Base-by-base conservation (phyloP, 2,888 invertebrate genomes). In the Vanessa cardui region DNA sequence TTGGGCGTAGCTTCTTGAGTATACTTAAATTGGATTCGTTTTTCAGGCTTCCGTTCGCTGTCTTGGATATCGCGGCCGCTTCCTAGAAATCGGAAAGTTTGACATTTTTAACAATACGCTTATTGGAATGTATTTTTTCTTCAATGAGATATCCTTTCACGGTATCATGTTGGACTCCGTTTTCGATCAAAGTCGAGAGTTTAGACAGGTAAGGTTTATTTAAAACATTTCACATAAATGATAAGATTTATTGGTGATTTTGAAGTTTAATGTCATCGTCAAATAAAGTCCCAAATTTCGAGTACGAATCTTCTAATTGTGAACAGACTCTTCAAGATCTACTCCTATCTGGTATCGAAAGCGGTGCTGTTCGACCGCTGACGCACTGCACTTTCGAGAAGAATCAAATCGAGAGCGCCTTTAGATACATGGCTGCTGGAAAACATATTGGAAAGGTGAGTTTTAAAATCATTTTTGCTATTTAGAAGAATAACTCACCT, bases 71-170 rank as follows among this genome's bases (percentile, higher is more conserved):
- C 92, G 93, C 54, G 94, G 96, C 15, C 93, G 96, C 2, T 97
- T 96, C 93, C 89, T 96, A 67, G 96, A 96, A 87, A 96, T 97
- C 74, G 96, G 96, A 73, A 96, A 96, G 85, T 96, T 95, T 78
- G 96, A 96, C 84, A 92, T 96, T 76, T 94, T 95, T 69, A 94
- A 94, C 82, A 96, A 96, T 87, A 95, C 93, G 0, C 87, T 94
- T 21, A 89, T 94, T 52, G 94, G 94, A 61, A 96, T 96, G 96
- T 94, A 95, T 75, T 89, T 95, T 80, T 95, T 96, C 87, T 86
- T 96, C 79, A 82, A 90, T 92, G 85, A 93, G 73, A 90, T 87
- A 84, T 96, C 91, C 73, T 93, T 93, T 88, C 92, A 93, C 79
- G 93, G 93, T 67, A 91, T 93, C 68, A 93, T 92, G 92, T 86